These are phyloP conservation scores for Esox lucius DNA, from an alignment of 2,797 vertebrate genomes.

Conservation along the genomic window DNA sequence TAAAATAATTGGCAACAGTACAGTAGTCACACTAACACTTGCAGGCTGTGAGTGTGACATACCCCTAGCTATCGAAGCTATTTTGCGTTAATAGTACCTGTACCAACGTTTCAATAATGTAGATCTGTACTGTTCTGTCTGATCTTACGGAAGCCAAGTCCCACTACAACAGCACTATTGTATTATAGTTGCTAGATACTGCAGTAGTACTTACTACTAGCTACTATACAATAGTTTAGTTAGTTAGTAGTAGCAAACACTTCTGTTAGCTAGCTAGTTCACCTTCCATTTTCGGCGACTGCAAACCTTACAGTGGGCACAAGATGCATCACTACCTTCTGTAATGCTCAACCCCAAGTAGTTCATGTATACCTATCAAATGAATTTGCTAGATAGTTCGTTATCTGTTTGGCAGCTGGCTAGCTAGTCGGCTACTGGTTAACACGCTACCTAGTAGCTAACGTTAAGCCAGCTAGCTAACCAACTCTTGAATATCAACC, in stretches of 20 bases:
- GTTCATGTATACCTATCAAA: background rate
- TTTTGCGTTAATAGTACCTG: background rate
- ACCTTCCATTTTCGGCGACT: background rate
- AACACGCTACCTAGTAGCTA: background rate
- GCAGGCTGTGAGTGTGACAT: background rate
- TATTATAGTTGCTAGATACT: too few relatives aligned
- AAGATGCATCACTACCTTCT: background rate
- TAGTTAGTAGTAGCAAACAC: background rate
- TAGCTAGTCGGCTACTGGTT: background rate
- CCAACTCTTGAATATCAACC: constrained; percentile 14
- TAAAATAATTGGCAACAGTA: background rate
- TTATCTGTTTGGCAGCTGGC: background rate
- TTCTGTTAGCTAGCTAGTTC: background rate
- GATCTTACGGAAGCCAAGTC: too few relatives aligned
- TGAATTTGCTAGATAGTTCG: background rate
- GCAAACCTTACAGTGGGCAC: background rate
- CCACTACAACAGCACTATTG: too few relatives aligned
- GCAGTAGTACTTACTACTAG: too few relatives aligned
- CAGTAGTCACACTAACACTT: background rate
- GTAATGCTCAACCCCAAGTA: background rate
- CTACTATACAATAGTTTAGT: background rate
- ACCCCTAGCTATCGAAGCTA: background rate
- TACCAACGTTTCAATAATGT: background rate
- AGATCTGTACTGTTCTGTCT: too few relatives aligned
- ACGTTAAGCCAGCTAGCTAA: background rate